Evolutionary conservation across 2,113 vertebrate species (phyloP).

Genomic region (Archocentrus centrarchus): DNA sequence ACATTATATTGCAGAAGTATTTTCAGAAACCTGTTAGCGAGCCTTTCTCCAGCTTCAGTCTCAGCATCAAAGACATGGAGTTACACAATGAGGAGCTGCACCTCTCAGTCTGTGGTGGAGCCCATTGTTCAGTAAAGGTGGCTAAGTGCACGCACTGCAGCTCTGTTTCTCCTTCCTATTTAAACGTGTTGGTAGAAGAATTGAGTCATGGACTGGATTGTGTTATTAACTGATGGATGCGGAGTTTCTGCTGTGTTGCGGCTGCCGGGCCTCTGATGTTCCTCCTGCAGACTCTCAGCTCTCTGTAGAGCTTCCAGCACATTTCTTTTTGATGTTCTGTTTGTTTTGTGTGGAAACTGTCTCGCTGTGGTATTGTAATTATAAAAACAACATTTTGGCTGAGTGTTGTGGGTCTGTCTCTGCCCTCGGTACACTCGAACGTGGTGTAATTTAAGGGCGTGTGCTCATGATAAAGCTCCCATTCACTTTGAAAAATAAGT

Average conservation of each 20-base stretch:
- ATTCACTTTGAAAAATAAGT: not conserved
- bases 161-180: not conserved
- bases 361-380: not conserved
- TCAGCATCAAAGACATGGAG: not conserved
- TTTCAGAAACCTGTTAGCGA: not conserved
- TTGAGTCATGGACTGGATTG: not conserved
- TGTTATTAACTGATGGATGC: not conserved
- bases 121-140: not conserved
- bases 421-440: not conserved
- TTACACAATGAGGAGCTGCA: not conserved
- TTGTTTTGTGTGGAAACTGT: slow-evolving; percentile 33
- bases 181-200: not conserved
- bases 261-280: slow-evolving; percentile 6
- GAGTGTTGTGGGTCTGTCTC: not conserved
- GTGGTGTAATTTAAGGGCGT: rapidly evolving
- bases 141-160: not conserved
- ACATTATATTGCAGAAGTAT: not conserved
- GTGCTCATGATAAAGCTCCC: not conserved
- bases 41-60: not conserved
- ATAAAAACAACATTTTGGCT: slow-evolving; percentile 10
- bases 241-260: not conserved
- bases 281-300: slow-evolving; percentile 3
- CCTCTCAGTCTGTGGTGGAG: not conserved
- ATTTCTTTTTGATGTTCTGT: slow-evolving; percentile 38
- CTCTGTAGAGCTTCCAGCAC: slow-evolving; percentile 56